Base-by-base conservation (phyloP, 2,888 invertebrate species). In the Charanyca ferruginea region DNA sequence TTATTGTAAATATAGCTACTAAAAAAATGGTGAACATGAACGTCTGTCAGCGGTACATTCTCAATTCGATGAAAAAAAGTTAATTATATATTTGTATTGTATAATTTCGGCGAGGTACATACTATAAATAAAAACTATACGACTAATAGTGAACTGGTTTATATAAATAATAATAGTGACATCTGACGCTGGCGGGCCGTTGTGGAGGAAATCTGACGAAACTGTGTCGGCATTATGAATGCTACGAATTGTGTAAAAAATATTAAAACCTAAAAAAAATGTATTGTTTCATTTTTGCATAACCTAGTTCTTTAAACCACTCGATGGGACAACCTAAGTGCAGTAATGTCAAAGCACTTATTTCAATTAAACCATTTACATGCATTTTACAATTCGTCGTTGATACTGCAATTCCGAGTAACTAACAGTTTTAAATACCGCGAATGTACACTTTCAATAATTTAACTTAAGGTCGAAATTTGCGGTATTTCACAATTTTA, bases 201-300 rank as follows among this genome's bases (percentile, higher is more conserved):
- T 79, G 81, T 82, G 85, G 84, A 82, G 83, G 80, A 78, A 65
- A 78, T 81, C 88, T 84, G 90, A 85, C 86, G 89, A 87, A 87
- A 91, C 85, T 89, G 91, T 94, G 95, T 94, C 95, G 93, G 96
- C 96, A 96, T 96, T 96, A 95, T 95, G 94, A 96, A 96, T 96
- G 96, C 96, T 95, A 95, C 95, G 90, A 95, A 95, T 96, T 96
- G 96, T 96, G 96, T 95, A 96, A 96, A 96, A 96, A 96, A 96
- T 94, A 96, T 95, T 95, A 96, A 96, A 96, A 95, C 91, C 90
- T 92, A 91, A 93, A 95, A 95, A 95, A 95, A 93, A 91, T 86
- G 57, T 78, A 74, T 92, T 87, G 93, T 95, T 95, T 95, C 82
- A 90, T 93, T 94, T 91, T 63, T 60, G 35, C 53, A 68, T 77